Percentiles rank a stretch among this genome's conserved stretches.
Evolutionary conservation across 2,888 invertebrate genomes (phyloP).

Genomic region (Crocallis elinguaria): DNA sequence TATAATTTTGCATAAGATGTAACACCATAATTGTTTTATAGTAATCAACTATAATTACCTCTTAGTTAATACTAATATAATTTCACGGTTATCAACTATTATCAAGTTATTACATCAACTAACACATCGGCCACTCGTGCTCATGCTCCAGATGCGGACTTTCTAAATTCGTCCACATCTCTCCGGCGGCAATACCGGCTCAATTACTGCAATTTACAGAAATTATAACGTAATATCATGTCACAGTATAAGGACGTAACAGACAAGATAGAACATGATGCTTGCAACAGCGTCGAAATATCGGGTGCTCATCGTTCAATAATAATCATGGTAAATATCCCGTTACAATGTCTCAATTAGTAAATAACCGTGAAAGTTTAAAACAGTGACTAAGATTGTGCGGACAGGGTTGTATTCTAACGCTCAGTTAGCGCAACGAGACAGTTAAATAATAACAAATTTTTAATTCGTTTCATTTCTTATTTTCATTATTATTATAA

Average conservation of each 20-base stretch:
- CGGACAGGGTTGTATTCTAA: too few species aligned
- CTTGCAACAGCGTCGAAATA: too few species aligned
- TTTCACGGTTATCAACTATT: constrained; percentile 1
- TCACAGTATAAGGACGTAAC: constrained; percentile 2
- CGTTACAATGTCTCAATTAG: too few species aligned
- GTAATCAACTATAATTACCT: neutral
- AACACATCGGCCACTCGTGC: neutral
- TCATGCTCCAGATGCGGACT: constrained; percentile 24
- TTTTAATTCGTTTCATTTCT: too few species aligned
- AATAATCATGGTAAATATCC: too few species aligned
- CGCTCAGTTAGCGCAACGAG: too few species aligned
- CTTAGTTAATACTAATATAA: neutral
- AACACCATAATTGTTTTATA: neutral
- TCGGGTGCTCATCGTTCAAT: too few species aligned
- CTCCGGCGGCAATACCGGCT: constrained; percentile 2
- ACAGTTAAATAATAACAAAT: too few species aligned
- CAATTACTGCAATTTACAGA: constrained; percentile 25
- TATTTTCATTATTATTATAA: too few species aligned
- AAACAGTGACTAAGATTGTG: too few species aligned
- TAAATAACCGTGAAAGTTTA: too few species aligned
- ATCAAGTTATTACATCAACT: neutral
- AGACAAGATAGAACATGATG: too few species aligned
- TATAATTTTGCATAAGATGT: neutral
- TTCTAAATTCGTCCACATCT: constrained; percentile 25
- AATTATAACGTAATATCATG: constrained; percentile 22